phyloP scores from a whole-genome alignment of 23 tunicate species.

The Ciona savignyi region DNA sequence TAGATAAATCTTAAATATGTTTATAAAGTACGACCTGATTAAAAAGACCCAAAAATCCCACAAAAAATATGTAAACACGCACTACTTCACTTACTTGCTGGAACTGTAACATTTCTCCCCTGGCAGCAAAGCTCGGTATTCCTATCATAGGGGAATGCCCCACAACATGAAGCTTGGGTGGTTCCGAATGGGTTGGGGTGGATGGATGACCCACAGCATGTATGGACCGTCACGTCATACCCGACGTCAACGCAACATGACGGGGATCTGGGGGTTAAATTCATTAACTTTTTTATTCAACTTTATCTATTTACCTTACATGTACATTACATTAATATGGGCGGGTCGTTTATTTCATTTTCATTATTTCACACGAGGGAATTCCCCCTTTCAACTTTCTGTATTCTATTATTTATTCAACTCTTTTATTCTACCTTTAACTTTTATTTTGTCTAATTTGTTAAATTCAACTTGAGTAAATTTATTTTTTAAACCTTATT shows the following conservation, averaged over 20 bases:
- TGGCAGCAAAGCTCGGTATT: conserved; percentile 62
- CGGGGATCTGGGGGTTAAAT: conserved; percentile 3
- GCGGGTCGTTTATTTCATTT: no score
- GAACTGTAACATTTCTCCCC: conserved; percentile 52
- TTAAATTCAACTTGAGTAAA: no score
- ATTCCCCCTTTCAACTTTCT: no score
- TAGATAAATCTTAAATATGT: no score
- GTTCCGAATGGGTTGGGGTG: conserved; percentile 46
- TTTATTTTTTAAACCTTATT: no score
- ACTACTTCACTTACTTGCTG: conserved; percentile 29
- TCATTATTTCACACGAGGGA: no score
- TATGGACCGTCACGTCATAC: conserved; percentile 72
- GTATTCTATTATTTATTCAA: no score
- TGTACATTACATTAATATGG: neutral
- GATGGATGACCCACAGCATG: conserved; percentile 62
- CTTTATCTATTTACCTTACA: neutral
- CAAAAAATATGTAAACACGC: neutral
- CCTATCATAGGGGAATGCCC: conserved; percentile 33
- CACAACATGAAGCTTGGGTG: conserved; percentile 52
- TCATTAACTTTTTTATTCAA: no score
- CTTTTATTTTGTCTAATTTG: no score
- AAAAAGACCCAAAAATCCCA: no score
- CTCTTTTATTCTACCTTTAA: no score
- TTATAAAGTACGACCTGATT: no score
- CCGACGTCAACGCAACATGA: conserved; percentile 83